Percentiles rank a stretch among this genome's conserved stretches.
phyloP scores from a whole-genome alignment of 1,140 invertebrate genomes.

The Dreissena rostriformis region DNA sequence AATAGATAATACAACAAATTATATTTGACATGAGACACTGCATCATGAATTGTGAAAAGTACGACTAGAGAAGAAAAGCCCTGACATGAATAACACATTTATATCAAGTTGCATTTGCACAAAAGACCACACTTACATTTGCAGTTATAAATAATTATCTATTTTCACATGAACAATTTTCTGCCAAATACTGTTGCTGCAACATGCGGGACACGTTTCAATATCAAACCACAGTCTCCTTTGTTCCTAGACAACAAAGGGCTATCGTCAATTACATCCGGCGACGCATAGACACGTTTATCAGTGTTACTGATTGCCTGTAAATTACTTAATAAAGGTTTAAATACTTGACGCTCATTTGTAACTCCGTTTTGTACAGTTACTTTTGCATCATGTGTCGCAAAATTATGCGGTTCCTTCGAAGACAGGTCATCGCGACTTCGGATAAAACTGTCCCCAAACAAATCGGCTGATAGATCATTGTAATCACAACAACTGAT shows the following conservation, averaged over 20 bases:
- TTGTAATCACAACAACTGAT: not conserved
- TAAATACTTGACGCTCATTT: not conserved
- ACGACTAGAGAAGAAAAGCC: no score
- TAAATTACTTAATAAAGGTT: not conserved
- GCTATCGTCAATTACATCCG: not conserved
- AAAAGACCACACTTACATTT: no score
- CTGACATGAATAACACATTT: no score
- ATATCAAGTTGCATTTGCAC: no score
- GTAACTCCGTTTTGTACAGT: not conserved
- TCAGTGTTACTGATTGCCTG: not conserved
- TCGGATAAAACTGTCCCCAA: not conserved
- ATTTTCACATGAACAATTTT: conserved; percentile 1
- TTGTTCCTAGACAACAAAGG: not conserved
- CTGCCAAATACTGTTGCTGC: not conserved
- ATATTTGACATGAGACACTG: no score
- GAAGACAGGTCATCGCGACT: not conserved
- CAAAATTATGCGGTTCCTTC: not conserved
- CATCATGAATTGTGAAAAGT: no score
- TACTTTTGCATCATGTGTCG: not conserved
- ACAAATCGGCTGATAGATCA: not conserved
- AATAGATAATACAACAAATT: no score
- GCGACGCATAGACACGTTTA: not conserved
- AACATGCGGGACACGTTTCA: not conserved
- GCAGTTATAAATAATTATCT: not conserved
- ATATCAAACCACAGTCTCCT: not conserved